phyloP scores from a whole-genome alignment of 64 coral and sea anemone species.

The Dendronephthya gigantea region DNA sequence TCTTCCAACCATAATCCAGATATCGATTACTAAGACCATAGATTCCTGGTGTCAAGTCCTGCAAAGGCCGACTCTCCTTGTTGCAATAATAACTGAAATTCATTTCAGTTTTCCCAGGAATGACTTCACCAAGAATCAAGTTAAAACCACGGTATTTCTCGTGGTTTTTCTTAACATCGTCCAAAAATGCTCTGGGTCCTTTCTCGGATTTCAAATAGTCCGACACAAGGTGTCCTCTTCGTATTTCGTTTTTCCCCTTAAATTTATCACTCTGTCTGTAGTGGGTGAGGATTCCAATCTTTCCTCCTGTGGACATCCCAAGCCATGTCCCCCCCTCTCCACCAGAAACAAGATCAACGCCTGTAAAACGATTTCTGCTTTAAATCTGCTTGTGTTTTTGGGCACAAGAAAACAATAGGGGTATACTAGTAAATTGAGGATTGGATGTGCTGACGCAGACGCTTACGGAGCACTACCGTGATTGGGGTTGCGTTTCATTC shows the following conservation, averaged over 20 bases:
- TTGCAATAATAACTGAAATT: constrained; percentile 73
- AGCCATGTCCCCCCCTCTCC: constrained; percentile 79
- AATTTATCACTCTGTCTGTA: constrained; percentile 59
- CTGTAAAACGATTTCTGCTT: too few species aligned
- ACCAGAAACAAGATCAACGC: constrained; percentile 45
- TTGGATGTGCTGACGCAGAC: too few species aligned
- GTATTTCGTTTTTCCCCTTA: constrained; percentile 30
- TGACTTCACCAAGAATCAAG: constrained; percentile 57
- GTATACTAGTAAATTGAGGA: too few species aligned
- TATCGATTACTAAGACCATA: constrained; percentile 75
- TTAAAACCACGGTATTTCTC: constrained; percentile 73
- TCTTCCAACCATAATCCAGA: constrained; percentile 68
- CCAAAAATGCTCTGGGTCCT: constrained; percentile 37
- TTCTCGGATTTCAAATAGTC: constrained; percentile 51
- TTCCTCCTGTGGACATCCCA: constrained; percentile 63
- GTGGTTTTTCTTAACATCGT: constrained; percentile 35
- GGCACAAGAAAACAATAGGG: too few species aligned
- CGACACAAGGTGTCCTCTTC: constrained; percentile 58
- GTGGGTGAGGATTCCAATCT: constrained; percentile 60
- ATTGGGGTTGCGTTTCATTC: too few species aligned
- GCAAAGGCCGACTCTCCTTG: constrained; percentile 40
- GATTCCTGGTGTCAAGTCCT: constrained; percentile 49
- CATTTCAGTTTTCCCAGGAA: constrained; percentile 19
- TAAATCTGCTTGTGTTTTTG: too few species aligned
- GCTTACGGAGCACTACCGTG: too few species aligned